phyloP scores from a whole-genome alignment of 2,797 vertebrate genomes.

The Hybognathus amarus region DNA sequence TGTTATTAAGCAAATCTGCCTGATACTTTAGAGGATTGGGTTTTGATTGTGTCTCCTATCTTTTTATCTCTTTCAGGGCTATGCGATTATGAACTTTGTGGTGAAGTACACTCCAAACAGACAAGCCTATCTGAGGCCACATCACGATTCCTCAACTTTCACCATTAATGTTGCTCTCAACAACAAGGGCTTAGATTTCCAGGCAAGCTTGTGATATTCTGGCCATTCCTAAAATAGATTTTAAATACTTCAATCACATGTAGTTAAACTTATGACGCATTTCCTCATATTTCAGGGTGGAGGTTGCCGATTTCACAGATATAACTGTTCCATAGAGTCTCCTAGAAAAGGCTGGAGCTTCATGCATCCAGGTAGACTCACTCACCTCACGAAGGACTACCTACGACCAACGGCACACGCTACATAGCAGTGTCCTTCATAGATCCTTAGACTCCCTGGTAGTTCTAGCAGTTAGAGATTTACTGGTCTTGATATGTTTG shows the following conservation, averaged over 20 bases:
- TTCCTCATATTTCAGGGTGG: slow-evolving; percentile 81
- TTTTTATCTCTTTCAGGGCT: slow-evolving; percentile 77
- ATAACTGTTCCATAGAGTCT: slow-evolving; percentile 94
- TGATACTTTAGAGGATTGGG: not conserved
- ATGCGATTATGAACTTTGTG: slow-evolving; percentile 93
- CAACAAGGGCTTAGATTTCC: slow-evolving; percentile 90
- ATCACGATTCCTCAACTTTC: slow-evolving; percentile 97
- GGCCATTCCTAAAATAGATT: not conserved
- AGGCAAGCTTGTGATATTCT: slow-evolving; percentile 73
- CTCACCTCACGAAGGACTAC: slow-evolving; percentile 96
- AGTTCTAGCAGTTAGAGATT: slow-evolving; percentile 16
- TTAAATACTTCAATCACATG: not conserved
- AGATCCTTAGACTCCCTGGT: slow-evolving; percentile 82
- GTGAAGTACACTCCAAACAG: slow-evolving; percentile 94
- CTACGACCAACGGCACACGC: slow-evolving; percentile 92
- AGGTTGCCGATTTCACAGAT: slow-evolving; percentile 94
- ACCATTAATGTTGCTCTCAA: slow-evolving; percentile 98
- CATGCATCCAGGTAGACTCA: slow-evolving; percentile 97
- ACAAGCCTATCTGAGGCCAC: slow-evolving; percentile 89
- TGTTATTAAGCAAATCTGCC: not conserved
- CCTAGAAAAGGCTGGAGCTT: slow-evolving; percentile 98
- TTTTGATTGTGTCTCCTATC: not conserved
- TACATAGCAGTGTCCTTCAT: slow-evolving; percentile 98
- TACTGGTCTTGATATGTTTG: slow-evolving; percentile 10
- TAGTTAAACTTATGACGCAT: not conserved